phyloP scores from a whole-genome alignment of 92 coral and sea anemone species.

The Palythoa grandiflora region DNA sequence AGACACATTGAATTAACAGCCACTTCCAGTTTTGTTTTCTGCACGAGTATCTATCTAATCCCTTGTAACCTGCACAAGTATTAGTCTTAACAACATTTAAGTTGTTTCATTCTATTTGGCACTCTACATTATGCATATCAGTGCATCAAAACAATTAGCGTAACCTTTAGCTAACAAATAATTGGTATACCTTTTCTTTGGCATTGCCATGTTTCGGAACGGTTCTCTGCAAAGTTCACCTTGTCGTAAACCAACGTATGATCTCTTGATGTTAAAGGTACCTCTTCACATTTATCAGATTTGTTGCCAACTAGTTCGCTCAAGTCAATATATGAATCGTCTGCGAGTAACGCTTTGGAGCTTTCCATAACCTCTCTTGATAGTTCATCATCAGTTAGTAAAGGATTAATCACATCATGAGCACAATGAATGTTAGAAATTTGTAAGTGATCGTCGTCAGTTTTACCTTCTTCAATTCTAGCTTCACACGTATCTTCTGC shows the following conservation, averaged over 20 bases:
- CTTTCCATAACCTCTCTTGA: conserved; percentile 81
- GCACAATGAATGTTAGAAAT: neutral
- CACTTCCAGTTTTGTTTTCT: neutral
- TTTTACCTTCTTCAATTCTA: neutral
- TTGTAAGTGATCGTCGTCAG: neutral
- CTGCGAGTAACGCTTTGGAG: conserved; percentile 79
- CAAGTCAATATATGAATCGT: conserved; percentile 75
- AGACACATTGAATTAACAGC: neutral
- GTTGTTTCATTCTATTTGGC: neutral
- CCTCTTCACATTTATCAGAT: conserved; percentile 9
- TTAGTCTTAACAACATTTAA: too few species aligned
- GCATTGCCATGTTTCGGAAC: neutral
- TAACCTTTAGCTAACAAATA: too few species aligned
- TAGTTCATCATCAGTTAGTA: conserved; percentile 61
- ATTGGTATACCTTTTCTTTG: conserved; percentile 25
- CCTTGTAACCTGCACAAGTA: too few species aligned
- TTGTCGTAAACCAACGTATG: neutral
- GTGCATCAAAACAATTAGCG: too few species aligned
- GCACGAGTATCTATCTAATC: neutral
- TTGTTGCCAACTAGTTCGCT: conserved; percentile 37
- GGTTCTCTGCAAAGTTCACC: neutral
- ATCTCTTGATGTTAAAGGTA: neutral
- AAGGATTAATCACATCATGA: neutral
- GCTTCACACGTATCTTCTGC: neutral
- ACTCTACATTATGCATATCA: neutral